Evolutionary conservation across 2,113 vertebrate genomes (phyloP).

Genomic region (Dryoscopus gambensis): DNA sequence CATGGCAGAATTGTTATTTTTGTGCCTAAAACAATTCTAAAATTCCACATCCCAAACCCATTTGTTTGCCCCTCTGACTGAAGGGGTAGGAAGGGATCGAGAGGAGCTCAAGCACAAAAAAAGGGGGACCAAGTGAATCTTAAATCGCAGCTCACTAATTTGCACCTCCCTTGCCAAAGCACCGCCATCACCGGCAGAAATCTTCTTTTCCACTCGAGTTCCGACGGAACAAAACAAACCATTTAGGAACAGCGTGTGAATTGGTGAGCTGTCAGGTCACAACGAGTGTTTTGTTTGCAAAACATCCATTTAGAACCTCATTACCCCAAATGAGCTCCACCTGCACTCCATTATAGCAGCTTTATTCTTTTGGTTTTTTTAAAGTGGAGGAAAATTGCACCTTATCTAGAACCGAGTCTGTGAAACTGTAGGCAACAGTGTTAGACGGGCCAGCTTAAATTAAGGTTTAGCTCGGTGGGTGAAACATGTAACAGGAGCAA

Average conservation of each 20-base stretch:
- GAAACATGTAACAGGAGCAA: not conserved
- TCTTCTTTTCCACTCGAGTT: conserved; percentile 10
- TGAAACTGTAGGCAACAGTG: not conserved
- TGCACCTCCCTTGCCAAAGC: not conserved
- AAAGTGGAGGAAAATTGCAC: not conserved
- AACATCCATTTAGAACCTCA: not conserved
- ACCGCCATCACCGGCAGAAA: not conserved
- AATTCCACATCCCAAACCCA: not conserved
- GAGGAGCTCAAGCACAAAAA: not conserved
- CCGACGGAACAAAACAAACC: not conserved
- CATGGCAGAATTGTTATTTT: not conserved
- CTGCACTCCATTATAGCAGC: not conserved
- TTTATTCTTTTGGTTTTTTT: not conserved
- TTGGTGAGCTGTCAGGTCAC: not conserved
- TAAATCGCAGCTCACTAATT: not conserved
- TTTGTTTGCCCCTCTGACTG: not conserved
- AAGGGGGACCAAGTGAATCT: not conserved
- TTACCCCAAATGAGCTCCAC: conserved; percentile 38
- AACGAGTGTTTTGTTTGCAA: not conserved
- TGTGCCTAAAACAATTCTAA: not conserved
- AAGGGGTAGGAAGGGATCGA: not conserved
- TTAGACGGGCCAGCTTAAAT: not conserved
- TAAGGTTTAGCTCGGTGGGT: not conserved
- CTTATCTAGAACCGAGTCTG: not conserved
- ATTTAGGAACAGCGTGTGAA: conserved; percentile 30